Evolutionary conservation across 2,797 vertebrate species (phyloP), one percentile per base, ranked within the genome.

Genomic region (Phrynocephalus vlangalii): DNA sequence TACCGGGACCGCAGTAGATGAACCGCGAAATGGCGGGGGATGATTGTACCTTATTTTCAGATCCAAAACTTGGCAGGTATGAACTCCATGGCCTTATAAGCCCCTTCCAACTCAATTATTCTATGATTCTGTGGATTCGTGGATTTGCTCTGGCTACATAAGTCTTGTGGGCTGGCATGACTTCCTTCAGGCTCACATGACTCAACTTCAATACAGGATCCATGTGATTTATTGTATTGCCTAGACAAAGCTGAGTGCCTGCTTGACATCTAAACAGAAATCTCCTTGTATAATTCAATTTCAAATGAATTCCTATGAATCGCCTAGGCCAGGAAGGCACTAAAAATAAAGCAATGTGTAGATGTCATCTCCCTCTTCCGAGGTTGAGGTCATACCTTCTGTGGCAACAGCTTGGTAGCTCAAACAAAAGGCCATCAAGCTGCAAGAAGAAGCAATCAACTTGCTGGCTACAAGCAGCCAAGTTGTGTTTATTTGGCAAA

Each of bases 281-380:
- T 85, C 88, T 79, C 18, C 15, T 6, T 24, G 13, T 13, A 56
- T 88, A 1, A 18, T 70, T 91, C 81, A 76, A 86, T 66, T 83
- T 81, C 48, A 87, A 87, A 91, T 82, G 22, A 73, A 87, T 89
- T 80, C n/a, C 92, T 56, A 90, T 52, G 10, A 63, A 91, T 92
- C 86, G 63, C 87, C 75, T 76, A 92, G 33, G 52, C 90, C 86
- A 93, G 85, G 82, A 92, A 90, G 84, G 22, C 67, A 68, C 24
- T 68, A 68, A 68, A 86, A 77, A 56, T 56, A 56, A 10, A 56
- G 9, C 9, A 10, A 56, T 56, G 52, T 56, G 52, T 56, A 82
- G 52, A 87, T 52, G 88, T 84, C n/a, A 22, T 18, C n/a, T 20
- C 3, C 44, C 44, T 9, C 8, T 76, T 76, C 24, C 24, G 73